phyloP scores from a whole-genome alignment of 2,797 vertebrate genomes.

The Cuniculus paca region DNA sequence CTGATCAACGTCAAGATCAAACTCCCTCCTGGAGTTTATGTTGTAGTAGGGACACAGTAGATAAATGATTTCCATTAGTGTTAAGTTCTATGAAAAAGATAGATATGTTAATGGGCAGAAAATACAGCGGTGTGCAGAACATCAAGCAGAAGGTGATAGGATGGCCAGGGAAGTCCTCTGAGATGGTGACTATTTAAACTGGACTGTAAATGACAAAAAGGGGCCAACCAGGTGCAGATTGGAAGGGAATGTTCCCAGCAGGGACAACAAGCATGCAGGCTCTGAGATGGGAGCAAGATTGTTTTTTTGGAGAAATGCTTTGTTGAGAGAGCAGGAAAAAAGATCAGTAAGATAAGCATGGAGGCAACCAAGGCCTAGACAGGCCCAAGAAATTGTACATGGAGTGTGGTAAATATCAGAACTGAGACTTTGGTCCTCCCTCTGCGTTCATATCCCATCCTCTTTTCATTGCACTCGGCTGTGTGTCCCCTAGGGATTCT shows the following conservation, averaged over 20 bases:
- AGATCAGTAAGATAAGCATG: background rate
- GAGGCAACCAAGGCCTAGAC: background rate
- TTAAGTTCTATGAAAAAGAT: background rate
- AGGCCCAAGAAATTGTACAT: background rate
- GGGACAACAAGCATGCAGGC: background rate
- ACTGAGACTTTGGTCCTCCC: background rate
- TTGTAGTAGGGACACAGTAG: background rate
- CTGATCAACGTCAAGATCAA: slow-evolving; percentile 21
- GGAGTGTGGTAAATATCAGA: background rate
- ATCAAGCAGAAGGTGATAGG: background rate
- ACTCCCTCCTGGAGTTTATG: slow-evolving; percentile 9
- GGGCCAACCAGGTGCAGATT: background rate
- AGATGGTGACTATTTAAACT: background rate
- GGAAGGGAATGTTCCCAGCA: background rate
- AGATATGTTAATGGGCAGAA: background rate
- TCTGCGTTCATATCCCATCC: background rate
- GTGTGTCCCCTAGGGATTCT: background rate
- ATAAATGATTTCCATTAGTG: background rate
- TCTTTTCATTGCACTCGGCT: slow-evolving; percentile 13
- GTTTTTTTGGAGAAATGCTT: slow-evolving; percentile 26
- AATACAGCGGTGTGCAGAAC: background rate
- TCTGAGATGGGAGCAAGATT: background rate
- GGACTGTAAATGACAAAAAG: background rate
- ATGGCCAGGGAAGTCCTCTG: background rate
- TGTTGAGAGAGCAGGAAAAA: slow-evolving; percentile 1